Base-by-base conservation (phyloP, 2,888 invertebrate species). In the Notocelia uddmanniana region DNA sequence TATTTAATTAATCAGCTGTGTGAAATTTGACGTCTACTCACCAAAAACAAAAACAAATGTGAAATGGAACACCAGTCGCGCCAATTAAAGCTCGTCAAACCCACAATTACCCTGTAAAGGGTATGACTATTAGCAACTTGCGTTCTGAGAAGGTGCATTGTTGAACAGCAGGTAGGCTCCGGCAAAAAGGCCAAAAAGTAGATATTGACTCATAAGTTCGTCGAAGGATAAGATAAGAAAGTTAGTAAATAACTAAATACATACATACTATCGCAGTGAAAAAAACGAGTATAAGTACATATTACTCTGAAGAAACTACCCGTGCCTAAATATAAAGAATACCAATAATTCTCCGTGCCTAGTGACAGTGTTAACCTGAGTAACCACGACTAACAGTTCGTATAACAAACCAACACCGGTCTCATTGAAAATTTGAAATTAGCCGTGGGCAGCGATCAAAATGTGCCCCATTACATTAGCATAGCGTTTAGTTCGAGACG, bases 381-480 rank as follows among this genome's bases (percentile, higher is more conserved):
- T 71, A 45, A 55, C 60, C 55, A 50, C 68, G 34, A 68, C 23
- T 81, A 83, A 81, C 79, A 84, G 84, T 85, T 88, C 82, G 84
- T 83, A 81, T 85, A 86, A 88, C 88, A 88, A 89, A 87, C 85
- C 83, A 86, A 85, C 85, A 86, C 85, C 85, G 85, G 86, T 86
- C 88, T 89, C 89, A 91, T 91, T 91, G 91, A 90, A 90, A 87
- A 89, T 91, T 91, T 86, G 84, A 90, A 88, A 88, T 89, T 84
- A 85, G 85, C 89, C 88, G 90, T 90, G 88, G 90, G 92, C 89
- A 83, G 88, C 83, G 90, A 90, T 91, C 90, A 90, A 91, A 90
- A 89, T 87, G 88, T 86, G 88, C 84, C 81, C 90, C 89, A 91
- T 91, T 90, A 91, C 87, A 92, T 93, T 92, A 92, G 90, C 92